Percentiles rank a stretch among this genome's conserved stretches.
phyloP scores from a whole-genome alignment of 2,888 invertebrate species.

The Ctena decussata region DNA sequence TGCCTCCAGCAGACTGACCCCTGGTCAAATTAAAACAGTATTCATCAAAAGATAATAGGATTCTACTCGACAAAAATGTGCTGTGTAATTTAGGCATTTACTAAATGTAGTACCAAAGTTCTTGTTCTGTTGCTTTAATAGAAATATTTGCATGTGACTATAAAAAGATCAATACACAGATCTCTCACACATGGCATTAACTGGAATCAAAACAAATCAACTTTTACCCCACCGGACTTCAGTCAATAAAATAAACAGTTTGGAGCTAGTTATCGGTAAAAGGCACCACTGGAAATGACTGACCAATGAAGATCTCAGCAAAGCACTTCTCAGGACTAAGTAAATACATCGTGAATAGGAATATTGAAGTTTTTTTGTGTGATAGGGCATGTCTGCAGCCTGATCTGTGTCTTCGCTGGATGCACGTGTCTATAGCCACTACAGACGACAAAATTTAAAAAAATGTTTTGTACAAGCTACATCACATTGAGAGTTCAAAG shows the following conservation, averaged over 20 bases:
- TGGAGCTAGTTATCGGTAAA: too few species aligned
- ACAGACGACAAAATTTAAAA: too few species aligned
- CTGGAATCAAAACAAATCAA: slow-evolving; percentile 14
- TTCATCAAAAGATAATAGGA: not conserved
- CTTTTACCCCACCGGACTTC: slow-evolving; percentile 45
- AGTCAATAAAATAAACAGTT: slow-evolving; percentile 52
- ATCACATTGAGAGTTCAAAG: too few species aligned
- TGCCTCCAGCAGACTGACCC: not conserved
- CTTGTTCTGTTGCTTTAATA: not conserved
- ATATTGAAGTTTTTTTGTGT: too few species aligned
- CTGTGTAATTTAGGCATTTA: not conserved
- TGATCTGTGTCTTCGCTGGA: too few species aligned
- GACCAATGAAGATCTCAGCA: too few species aligned
- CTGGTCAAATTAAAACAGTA: not conserved
- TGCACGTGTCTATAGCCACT: too few species aligned
- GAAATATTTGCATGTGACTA: slow-evolving; percentile 37
- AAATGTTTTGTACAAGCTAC: too few species aligned
- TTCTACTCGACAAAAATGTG: not conserved
- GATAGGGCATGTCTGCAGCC: too few species aligned
- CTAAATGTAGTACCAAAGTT: not conserved
- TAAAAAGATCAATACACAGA: slow-evolving; percentile 35
- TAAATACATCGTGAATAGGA: too few species aligned
- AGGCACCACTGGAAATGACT: too few species aligned
- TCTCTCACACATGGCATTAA: slow-evolving; percentile 49
- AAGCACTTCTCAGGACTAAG: too few species aligned